Evolutionary conservation across 2,888 invertebrate genomes (phyloP).

Genomic region (Acholoe squamosa): DNA sequence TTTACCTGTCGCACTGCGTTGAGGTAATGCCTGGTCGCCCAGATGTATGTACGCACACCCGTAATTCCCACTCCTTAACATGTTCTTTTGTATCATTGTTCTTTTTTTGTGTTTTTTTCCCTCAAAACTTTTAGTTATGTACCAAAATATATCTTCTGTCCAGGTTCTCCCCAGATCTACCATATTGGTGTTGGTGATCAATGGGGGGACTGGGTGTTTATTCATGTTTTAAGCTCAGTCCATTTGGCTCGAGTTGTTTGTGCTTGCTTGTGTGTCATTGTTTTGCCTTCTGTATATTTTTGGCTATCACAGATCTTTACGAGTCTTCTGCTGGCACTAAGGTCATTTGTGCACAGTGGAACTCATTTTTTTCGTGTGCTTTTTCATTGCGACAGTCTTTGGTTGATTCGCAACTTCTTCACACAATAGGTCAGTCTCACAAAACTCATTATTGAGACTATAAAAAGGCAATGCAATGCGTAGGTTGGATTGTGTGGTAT

Average conservation of each 20-base stretch:
- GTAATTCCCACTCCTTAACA: background rate
- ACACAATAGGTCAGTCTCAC: background rate
- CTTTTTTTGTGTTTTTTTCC: background rate
- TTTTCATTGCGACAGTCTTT: constrained; percentile 1
- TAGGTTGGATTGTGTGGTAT: constrained; percentile 9
- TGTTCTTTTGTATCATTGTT: background rate
- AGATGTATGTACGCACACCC: constrained; percentile 22
- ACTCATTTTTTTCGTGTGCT: constrained; percentile 22
- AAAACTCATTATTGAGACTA: background rate
- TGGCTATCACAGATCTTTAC: constrained; percentile 53
- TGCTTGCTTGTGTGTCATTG: constrained; percentile 20
- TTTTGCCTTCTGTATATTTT: constrained; percentile 37
- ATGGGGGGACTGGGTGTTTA: background rate
- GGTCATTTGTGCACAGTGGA: background rate
- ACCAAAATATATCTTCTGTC: constrained; percentile 17
- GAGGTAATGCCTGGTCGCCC: background rate
- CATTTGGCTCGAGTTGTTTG: constrained; percentile 24
- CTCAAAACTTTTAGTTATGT: background rate
- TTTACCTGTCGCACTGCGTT: background rate
- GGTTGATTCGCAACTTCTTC: constrained; percentile 27
- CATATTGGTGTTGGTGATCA: constrained; percentile 18
- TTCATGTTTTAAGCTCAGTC: constrained; percentile 1
- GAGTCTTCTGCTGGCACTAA: constrained; percentile 40
- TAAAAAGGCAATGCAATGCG: constrained; percentile 45
- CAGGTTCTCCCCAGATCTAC: constrained; percentile 35